Percentiles rank a stretch among this genome's conserved stretches.
Conservation (phyloP, 2,113 vertebrate species). For the Illadopsis cleaveri region DNA sequence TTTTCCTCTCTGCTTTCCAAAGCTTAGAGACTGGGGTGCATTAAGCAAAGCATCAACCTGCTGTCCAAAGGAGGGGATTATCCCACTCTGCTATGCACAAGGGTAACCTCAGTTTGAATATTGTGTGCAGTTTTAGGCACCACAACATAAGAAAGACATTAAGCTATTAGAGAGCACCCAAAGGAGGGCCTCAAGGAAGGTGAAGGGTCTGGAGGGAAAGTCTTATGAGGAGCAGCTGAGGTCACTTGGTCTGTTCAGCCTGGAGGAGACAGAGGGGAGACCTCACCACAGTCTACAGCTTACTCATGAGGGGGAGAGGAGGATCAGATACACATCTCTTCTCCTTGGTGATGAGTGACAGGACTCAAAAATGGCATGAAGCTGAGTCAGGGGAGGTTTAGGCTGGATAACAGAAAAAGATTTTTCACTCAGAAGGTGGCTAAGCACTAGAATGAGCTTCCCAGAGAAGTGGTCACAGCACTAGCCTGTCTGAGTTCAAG, state of each 20-base stretch:
- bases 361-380: background rate
- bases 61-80: background rate
- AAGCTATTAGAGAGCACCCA: background rate
- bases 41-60: background rate
- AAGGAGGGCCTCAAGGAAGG: background rate
- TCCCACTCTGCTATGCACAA: background rate
- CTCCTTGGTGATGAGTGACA: background rate
- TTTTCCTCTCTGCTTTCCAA: background rate
- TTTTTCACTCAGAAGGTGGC: background rate
- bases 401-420: background rate
- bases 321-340: fast-evolving
- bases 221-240: background rate
- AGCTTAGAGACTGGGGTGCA: background rate
- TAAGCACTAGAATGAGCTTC: background rate
- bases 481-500: background rate
- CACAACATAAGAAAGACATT: background rate
- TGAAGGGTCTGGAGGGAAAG: background rate
- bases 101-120: no score
- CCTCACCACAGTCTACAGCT: background rate
- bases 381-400: background rate
- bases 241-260: background rate
- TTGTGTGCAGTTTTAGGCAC: background rate
- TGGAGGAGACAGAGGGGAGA: background rate
- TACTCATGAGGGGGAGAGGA: background rate
- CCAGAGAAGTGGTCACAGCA: background rate